phyloP scores from a whole-genome alignment of 2,888 invertebrate species.

The Drosophila recens region DNA sequence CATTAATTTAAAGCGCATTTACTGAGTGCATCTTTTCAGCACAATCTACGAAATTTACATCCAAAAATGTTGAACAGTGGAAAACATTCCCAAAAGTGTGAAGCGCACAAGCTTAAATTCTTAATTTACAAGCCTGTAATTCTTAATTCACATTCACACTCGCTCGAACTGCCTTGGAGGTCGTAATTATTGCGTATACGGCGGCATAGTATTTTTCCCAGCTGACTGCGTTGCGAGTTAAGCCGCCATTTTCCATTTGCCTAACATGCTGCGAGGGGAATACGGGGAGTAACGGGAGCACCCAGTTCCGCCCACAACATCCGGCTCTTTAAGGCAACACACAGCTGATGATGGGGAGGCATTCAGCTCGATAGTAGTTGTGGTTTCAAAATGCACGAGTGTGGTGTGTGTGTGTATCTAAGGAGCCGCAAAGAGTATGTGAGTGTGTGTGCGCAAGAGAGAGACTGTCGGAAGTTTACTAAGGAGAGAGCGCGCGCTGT shows the following conservation, averaged over 20 bases:
- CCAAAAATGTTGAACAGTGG: background rate
- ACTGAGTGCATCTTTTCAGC: no score
- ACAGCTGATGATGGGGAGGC: constrained; percentile 53
- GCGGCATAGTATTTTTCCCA: constrained; percentile 68
- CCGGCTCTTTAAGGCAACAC: constrained; percentile 31
- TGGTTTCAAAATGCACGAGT: constrained; percentile 14
- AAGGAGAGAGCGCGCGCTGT: background rate
- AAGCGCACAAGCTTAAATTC: background rate
- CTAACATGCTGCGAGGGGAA: constrained; percentile 32
- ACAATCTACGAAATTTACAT: background rate
- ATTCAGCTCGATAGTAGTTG: constrained; percentile 16
- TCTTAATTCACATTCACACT: constrained; percentile 62
- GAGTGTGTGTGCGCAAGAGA: background rate
- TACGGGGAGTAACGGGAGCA: constrained; percentile 22
- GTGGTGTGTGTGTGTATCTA: constrained; percentile 9
- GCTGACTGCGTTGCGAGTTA: constrained; percentile 50
- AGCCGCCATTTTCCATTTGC: constrained; percentile 63
- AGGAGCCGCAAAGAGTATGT: constrained; percentile 19
- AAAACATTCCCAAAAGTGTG: background rate
- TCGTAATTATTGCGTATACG: constrained; percentile 53
- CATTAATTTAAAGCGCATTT: background rate
- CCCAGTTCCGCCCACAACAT: constrained; percentile 24
- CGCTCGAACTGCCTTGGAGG: constrained; percentile 24
- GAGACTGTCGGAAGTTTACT: background rate
- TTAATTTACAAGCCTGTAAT: constrained; percentile 39